Evolutionary conservation across 2,113 vertebrate genomes (phyloP), one percentile per base, ranked within the genome.

Genomic region (Xenopus borealis): DNA sequence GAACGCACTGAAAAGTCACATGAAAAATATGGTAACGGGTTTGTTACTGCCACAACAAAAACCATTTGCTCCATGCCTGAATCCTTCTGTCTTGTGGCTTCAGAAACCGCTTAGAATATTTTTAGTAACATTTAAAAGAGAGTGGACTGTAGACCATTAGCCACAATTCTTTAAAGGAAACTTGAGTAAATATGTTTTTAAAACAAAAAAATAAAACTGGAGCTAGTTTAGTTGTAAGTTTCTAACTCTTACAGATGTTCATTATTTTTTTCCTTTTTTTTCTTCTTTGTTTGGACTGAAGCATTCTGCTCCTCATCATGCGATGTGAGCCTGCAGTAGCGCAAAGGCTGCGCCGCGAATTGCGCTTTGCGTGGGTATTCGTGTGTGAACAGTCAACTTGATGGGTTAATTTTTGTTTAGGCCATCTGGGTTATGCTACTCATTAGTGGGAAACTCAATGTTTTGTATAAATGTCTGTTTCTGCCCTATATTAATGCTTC

Each of bases 1-100:
- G 93, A 96, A 94, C 95, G 92, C 94, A 94, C 92, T 93, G 95
- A 94, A 99, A 95, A 98, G 95, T 98, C 96, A 90, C 91, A 92
- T 92, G 95, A 95, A 94, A 99, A 97, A 98, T 98, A 98, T 99
- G 97, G 97, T 98, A 99, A 99, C 97, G 97, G 97, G 97, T 99
- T 99, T 98, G 96, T 98, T 98, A 98, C 92, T 96, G 96, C 95
- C 96, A 98, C 91, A 95, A 96, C 92, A 92, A 96, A 40, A 94
- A 92, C 94, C 93, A 94, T 94, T 92, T 92, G 92, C 93, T 93
- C 95, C 94, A 93, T 95, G 96, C 92, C 93, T 95, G 95, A 94
- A 97, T 95, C 95, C 97, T 96, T 98, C 94, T 97, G 92, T 97
- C 93, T 97, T 95, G 95, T 96, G 94, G 94, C 93, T 97, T 95